Base-by-base conservation (phyloP, 2,888 invertebrate species). In the Synanthedon formicaeformis region DNA sequence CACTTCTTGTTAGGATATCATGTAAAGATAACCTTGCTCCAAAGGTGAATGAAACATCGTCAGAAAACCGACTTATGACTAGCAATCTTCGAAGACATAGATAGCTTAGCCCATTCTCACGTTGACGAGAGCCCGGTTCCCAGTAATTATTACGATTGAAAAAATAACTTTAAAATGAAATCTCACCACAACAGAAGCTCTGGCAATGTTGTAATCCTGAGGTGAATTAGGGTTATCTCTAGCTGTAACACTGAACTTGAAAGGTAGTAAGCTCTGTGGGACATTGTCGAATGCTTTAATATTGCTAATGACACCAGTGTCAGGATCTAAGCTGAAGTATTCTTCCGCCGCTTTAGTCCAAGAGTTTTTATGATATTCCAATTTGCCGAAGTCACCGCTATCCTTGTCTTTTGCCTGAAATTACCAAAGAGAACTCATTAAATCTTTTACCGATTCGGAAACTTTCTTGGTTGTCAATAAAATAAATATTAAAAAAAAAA, bases 371-470 rank as follows among this genome's bases (percentile, higher is more conserved):
- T 81, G 83, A 75, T 95, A 97, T 58, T 91, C 91, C 18, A 97
- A 82, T 67, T 91, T 91, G 1, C 96, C 96, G 72, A 90, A 94
- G 58, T 92, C 91, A 0, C 95, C 95, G 53, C 94, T 93, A 72
- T 98, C 97, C 60, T 90, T 90, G 77, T 98, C 97, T 60, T 92
- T 91, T 0, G 97, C 97, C 89, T 94, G 59, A 10, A 59, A 52
- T 45, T 45, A 45, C 14, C 45, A 45, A 45, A 45, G 14, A n/a
- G 45, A 13, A 34, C 34, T 2, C 55, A 18, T 34, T 10, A 10
- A 34, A 23, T 23, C 1, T 5, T 23, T 23, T 23, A 4, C 4
- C 4, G 4, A 23, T n/a, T n/a, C 23, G 23, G 23, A 4, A 5
- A 23, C 23, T 23, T 23, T 4, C 16, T 23, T 23, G 23, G 23